Base-by-base conservation (phyloP, 2,797 vertebrate species). In the Sparidentex hasta region DNA sequence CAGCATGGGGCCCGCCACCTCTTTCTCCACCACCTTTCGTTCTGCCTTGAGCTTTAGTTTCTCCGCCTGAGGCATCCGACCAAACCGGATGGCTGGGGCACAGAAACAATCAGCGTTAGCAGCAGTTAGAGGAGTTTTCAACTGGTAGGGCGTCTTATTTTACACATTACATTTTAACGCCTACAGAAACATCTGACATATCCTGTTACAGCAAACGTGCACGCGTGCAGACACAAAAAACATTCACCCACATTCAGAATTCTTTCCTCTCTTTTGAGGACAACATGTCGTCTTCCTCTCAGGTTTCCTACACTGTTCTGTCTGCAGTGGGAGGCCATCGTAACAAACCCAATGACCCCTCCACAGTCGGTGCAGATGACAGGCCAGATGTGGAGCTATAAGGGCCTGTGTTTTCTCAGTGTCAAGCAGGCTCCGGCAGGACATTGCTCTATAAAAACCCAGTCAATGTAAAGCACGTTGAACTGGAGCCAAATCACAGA, bases 31-130 rank as follows among this genome's bases (percentile, higher is more conserved):
- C 4, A 95, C 96, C 27, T 96, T 96, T 76, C 95, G 95, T 87
- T 97, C 96, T 11, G 97, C 97, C 90, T 97, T 98, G 67, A 99
- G 85, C 86, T 98, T 98, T 27, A 97, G 95, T 88, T 98, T 99
- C 90, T 98, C 98, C 0, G 97, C 97, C 69, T 98, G 96, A 2
- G 98, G 98, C 96, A 99, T 99, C 43, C 98, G 95, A 72, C 98
- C 98, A 51, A 99, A 99, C 21, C 98, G 97, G 88, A 99, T 99
- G 17, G 98, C 98, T 99, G 87, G 33, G 64, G 81, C 9, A 65
- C 1, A 62, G 18, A 81, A 52, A 82, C 54, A 59, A 55, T 66
- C 7, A 47, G 59, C 50, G 47, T 65, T 18, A 75, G 20, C 44
- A 55, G 56, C 25, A 23, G 20, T 23, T 20, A 6, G 20, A 56